Evolutionary conservation across 2,888 invertebrate genomes (phyloP).

Genomic region (Antheraea yamamai): DNA sequence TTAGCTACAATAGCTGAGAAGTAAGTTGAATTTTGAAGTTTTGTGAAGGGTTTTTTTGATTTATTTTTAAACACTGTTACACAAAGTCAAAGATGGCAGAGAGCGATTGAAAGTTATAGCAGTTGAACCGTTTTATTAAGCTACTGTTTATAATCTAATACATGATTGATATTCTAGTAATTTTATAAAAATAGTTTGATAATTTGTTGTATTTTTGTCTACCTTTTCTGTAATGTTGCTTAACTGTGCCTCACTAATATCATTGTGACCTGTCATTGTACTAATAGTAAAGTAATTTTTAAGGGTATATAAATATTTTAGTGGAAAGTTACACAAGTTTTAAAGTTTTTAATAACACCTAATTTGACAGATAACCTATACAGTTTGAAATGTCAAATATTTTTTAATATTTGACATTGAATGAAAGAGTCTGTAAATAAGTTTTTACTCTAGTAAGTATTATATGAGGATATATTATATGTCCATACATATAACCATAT

Average conservation of each 20-base stretch:
- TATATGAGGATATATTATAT: not conserved
- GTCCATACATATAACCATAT: too few species aligned
- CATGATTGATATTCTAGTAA: slow-evolving; percentile 35
- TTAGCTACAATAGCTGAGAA: slow-evolving; percentile 93
- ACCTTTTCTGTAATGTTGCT: slow-evolving; percentile 30
- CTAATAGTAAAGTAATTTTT: not conserved
- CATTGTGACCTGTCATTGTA: slow-evolving; percentile 31
- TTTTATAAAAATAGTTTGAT: slow-evolving; percentile 38
- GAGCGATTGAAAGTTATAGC: slow-evolving; percentile 45
- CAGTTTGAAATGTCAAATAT: slow-evolving; percentile 45
- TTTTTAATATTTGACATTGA: slow-evolving; percentile 28
- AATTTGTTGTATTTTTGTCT: slow-evolving; percentile 30
- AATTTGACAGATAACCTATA: slow-evolving; percentile 65
- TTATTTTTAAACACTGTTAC: slow-evolving; percentile 68
- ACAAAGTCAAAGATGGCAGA: slow-evolving; percentile 75
- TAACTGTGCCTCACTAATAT: slow-evolving; percentile 48
- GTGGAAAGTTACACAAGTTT: slow-evolving; percentile 19
- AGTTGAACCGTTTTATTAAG: slow-evolving; percentile 31
- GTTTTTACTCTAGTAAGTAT: not conserved
- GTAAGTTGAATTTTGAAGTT: slow-evolving; percentile 82
- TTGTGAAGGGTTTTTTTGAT: slow-evolving; percentile 49
- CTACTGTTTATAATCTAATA: slow-evolving; percentile 29
- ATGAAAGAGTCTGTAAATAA: slow-evolving; percentile 23
- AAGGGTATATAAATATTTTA: slow-evolving; percentile 8
- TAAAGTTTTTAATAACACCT: slow-evolving; percentile 20